Evolutionary conservation across 2,113 vertebrate species (phyloP).

Genomic region (Maccullochella peelii): DNA sequence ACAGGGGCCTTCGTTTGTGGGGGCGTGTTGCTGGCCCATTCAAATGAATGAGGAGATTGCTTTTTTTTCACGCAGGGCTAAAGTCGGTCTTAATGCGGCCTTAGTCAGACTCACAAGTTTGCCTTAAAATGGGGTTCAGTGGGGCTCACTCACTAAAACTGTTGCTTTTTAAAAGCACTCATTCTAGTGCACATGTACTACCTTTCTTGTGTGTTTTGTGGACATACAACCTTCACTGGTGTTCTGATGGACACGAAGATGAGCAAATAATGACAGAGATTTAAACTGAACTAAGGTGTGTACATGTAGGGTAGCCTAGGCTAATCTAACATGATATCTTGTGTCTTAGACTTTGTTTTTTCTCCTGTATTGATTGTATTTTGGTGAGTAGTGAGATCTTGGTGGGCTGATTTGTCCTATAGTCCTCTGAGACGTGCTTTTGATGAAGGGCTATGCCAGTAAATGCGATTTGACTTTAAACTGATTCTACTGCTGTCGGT

Average conservation of each 20-base stretch:
- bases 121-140: too few species aligned
- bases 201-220: not conserved
- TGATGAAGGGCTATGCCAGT: not conserved
- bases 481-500: constrained; percentile 11
- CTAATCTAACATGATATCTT: not conserved
- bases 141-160: not conserved
- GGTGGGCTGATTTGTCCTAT: not conserved
- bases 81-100: too few species aligned
- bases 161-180: not conserved
- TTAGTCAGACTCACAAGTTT: too few species aligned
- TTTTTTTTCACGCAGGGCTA: too few species aligned
- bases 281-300: constrained; percentile 14
- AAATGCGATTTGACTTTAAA: constrained; percentile 18
- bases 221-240: not conserved
- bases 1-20: too few species aligned
- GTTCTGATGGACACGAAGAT: constrained; percentile 10
- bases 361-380: constrained; percentile 22
- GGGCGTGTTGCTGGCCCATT: too few species aligned
- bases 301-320: not conserved
- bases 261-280: not conserved
- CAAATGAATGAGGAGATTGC: too few species aligned
- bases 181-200: not conserved
- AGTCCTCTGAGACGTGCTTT: constrained; percentile 11
- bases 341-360: not conserved
- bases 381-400: not conserved